Conservation (phyloP, 2,797 vertebrate genomes). For the Eulemur albifrons region DNA sequence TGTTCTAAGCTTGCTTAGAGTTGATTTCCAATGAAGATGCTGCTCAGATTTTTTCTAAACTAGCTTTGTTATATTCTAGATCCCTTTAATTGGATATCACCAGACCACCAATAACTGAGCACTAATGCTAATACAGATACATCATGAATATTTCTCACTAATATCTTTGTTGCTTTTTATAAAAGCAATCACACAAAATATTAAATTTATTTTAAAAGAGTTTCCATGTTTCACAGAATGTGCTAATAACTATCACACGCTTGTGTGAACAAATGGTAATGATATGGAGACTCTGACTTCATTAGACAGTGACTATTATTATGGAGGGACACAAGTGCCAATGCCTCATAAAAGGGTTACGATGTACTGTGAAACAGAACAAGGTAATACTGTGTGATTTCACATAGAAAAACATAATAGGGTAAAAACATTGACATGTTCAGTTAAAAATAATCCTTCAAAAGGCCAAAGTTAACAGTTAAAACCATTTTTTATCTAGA, state of each 20-base stretch:
- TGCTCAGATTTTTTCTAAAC: background rate
- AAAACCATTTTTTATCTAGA: conserved; percentile 84
- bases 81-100: background rate
- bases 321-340: background rate
- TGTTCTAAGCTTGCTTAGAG: background rate
- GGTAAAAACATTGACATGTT: conserved; percentile 78
- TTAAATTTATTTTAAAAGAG: conserved; percentile 32
- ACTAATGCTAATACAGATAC: background rate
- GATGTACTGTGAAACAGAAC: conserved; percentile 35
- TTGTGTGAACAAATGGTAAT: conserved; percentile 13
- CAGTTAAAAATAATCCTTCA: conserved; percentile 82
- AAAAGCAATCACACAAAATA: background rate
- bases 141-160: background rate
- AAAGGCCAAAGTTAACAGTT: conserved; percentile 83
- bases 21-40: background rate
- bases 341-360: conserved; percentile 23
- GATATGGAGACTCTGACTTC: background rate
- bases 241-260: conserved; percentile 24
- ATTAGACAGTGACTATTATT: background rate
- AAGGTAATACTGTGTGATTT: conserved; percentile 53
- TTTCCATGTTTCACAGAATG: conserved; percentile 16
- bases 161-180: conserved; percentile 14
- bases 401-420: conserved; percentile 59
- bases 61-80: background rate
- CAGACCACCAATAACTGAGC: background rate